A percentile compares a stretch with the other conserved stretches of the same genome.
Conservation (phyloP, 1,140 invertebrate species). For the Monomorium pharaonis region DNA sequence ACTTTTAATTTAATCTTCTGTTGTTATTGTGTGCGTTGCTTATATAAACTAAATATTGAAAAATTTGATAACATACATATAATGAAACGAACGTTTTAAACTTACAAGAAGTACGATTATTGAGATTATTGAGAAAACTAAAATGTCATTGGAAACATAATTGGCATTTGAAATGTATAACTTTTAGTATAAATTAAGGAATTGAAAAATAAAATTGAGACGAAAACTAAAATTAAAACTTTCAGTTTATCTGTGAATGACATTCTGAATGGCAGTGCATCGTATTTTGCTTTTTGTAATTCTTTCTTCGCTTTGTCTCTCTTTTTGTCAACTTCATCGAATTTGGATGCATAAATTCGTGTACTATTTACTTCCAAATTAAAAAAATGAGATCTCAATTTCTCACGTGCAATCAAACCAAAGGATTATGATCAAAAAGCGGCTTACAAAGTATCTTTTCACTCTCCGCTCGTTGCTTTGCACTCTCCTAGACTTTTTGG, state of each 20-base stretch:
- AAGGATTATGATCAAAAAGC: slow-evolving; percentile 5
- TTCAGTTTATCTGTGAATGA: not conserved
- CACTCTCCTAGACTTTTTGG: not conserved
- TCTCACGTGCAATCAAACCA: not conserved
- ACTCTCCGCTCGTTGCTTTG: not conserved
- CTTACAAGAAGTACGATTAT: no score
- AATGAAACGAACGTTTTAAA: no score
- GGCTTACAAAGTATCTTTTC: not conserved
- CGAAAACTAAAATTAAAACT: not conserved
- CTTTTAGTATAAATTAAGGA: not conserved
- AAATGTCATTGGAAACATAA: not conserved
- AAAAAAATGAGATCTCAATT: not conserved
- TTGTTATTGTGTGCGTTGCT: no score
- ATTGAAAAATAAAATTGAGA: not conserved
- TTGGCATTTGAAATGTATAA: not conserved
- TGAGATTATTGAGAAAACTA: no score
- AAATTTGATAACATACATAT: no score
- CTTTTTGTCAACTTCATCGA: not conserved
- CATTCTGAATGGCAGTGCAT: no score
- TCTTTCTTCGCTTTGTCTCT: not conserved
- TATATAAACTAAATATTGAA: no score
- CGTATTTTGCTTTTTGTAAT: not conserved
- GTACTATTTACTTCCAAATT: not conserved
- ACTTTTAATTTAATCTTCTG: no score
- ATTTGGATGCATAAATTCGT: not conserved